Percentiles rank a stretch among this genome's conserved stretches.
Evolutionary conservation across 2,113 vertebrate species (phyloP).

Genomic region (Miniopterus natalensis): DNA sequence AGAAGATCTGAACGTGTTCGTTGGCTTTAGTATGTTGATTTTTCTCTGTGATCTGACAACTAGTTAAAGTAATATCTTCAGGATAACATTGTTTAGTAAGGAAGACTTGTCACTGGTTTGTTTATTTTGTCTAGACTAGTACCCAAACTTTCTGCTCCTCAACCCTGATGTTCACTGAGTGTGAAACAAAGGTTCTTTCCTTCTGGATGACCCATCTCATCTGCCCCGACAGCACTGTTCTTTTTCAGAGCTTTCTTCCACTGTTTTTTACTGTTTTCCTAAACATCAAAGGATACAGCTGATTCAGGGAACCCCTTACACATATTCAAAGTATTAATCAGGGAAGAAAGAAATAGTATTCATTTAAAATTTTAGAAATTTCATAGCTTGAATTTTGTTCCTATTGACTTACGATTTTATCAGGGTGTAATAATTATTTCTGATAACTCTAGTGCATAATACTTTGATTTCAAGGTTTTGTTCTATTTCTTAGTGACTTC

Average conservation of each 20-base stretch:
- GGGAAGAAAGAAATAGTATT: slow-evolving; percentile 31
- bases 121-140: slow-evolving; percentile 20
- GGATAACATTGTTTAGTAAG: slow-evolving; percentile 51
- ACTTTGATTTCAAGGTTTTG: slow-evolving; percentile 18
- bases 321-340: slow-evolving; percentile 43
- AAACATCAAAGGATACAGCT: background rate
- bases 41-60: slow-evolving; percentile 52
- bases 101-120: background rate
- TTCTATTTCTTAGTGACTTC: background rate
- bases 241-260: background rate
- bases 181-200: slow-evolving; percentile 34
- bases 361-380: slow-evolving; percentile 47
- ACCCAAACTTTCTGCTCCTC: slow-evolving; percentile 9
- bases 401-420: background rate
- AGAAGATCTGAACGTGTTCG: slow-evolving; percentile 37
- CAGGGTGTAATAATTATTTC: slow-evolving; percentile 14
- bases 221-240: background rate
- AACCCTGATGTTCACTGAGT: background rate
- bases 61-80: background rate
- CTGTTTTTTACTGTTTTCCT: slow-evolving; percentile 27
- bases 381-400: slow-evolving; percentile 37
- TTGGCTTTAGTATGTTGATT: slow-evolving; percentile 50
- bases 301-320: background rate
- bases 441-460: background rate
- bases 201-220: background rate